phyloP scores from a whole-genome alignment of 2,113 vertebrate genomes.

The Macroglossus sobrinus region DNA sequence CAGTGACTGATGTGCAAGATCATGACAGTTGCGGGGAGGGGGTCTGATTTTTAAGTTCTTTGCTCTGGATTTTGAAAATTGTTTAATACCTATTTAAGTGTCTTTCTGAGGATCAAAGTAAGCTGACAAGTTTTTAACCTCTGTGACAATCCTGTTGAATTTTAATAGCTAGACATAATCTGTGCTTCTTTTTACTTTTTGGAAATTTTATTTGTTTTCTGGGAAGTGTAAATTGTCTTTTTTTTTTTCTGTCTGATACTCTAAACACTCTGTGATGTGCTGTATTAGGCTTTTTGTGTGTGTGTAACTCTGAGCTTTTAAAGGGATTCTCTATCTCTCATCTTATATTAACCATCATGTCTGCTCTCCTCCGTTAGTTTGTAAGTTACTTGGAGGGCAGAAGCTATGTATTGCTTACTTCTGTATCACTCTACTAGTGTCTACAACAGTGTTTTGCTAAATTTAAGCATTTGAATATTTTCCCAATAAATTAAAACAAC shows the following conservation, averaged over 20 bases:
- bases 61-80: not conserved
- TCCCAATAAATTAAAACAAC: not conserved
- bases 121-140: not conserved
- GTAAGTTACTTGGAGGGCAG: not conserved
- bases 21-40: not conserved
- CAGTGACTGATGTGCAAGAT: not conserved
- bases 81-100: not conserved
- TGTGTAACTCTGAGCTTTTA: not conserved
- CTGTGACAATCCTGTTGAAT: not conserved
- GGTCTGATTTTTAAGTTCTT: not conserved
- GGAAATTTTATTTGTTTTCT: not conserved
- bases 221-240: not conserved
- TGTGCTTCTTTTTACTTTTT: not conserved
- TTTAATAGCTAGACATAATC: not conserved
- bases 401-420: not conserved
- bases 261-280: not conserved
- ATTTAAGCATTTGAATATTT: conserved; percentile 16
- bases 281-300: not conserved
- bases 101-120: not conserved
- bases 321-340: not conserved
- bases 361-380: not conserved
- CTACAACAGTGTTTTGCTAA: not conserved
- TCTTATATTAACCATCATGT: not conserved
- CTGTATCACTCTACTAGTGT: not conserved
- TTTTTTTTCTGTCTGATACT: not conserved